phyloP scores from a whole-genome alignment of 1,140 invertebrate genomes.

The Lasioglossum albipes region DNA sequence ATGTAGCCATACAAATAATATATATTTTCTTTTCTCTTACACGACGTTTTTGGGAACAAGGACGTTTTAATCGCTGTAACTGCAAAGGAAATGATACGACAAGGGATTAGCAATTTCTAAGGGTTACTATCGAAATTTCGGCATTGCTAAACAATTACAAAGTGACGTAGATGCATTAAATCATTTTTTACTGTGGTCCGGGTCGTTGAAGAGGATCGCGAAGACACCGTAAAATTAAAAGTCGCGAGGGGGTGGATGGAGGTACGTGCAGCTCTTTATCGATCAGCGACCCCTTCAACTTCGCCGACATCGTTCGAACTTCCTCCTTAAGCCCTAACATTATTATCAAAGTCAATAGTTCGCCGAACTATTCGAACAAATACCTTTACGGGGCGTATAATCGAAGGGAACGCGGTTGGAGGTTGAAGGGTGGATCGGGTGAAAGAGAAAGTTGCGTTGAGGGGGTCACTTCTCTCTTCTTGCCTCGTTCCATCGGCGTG shows the following conservation, averaged over 20 bases:
- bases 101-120: too few relatives aligned
- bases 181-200: too few relatives aligned
- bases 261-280: constrained; percentile 27
- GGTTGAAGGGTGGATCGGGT: not conserved
- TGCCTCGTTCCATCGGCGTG: not conserved
- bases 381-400: constrained; percentile 24
- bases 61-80: too few relatives aligned
- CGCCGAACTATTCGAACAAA: constrained; percentile 32
- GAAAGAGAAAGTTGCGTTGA: constrained; percentile 1
- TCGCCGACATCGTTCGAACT: constrained; percentile 26
- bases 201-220: too few relatives aligned
- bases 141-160: too few relatives aligned
- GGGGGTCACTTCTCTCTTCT: constrained; percentile 22
- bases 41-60: too few relatives aligned
- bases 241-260: not conserved
- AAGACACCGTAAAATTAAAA: too few relatives aligned
- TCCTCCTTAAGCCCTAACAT: constrained; percentile 31
- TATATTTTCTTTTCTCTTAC: too few relatives aligned
- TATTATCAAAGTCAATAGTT: constrained; percentile 52
- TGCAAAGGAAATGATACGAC: too few relatives aligned
- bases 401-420: constrained; percentile 11
- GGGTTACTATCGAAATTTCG: too few relatives aligned
- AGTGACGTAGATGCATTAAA: too few relatives aligned
- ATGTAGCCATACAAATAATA: too few relatives aligned
- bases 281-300: constrained; percentile 26